These are phyloP conservation scores for Osedax fenrisi DNA, from an alignment of 2,888 invertebrate genomes.

Conservation along the genomic window DNA sequence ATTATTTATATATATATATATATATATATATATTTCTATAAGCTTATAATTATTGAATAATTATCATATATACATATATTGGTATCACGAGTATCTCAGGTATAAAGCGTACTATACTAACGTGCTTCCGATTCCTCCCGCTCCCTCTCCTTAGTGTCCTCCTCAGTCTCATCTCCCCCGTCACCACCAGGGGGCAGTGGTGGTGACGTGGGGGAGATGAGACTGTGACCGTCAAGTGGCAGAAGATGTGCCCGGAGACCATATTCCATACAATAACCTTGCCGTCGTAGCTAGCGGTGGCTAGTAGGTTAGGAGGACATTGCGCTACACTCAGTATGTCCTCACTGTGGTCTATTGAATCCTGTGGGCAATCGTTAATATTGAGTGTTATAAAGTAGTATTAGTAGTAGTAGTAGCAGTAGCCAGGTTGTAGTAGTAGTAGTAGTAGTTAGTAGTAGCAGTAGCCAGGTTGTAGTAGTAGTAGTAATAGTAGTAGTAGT, in stretches of 20 bases:
- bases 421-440: no score
- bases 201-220: constrained; percentile 40
- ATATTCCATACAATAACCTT: constrained; percentile 51
- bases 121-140: not conserved
- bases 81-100: no score
- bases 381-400: no score
- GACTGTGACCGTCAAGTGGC: no score
- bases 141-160: not conserved
- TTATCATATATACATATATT: no score
- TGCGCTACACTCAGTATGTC: constrained; percentile 49
- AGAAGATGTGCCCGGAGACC: constrained; percentile 51
- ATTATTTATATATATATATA: no score
- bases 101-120: not conserved
- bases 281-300: constrained; percentile 50
- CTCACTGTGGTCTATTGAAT: constrained; percentile 45
- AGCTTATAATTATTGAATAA: no score
- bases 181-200: constrained; percentile 33
- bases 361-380: no score
- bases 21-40: no score
- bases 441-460: no score
- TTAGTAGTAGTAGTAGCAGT: no score
- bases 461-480: no score
- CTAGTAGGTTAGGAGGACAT: constrained; percentile 49
- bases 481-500: not conserved
- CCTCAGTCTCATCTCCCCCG: not conserved